These are phyloP conservation scores for Podarcis raffonei DNA, from an alignment of 2,113 vertebrate genomes.

Conservation along the genomic window DNA sequence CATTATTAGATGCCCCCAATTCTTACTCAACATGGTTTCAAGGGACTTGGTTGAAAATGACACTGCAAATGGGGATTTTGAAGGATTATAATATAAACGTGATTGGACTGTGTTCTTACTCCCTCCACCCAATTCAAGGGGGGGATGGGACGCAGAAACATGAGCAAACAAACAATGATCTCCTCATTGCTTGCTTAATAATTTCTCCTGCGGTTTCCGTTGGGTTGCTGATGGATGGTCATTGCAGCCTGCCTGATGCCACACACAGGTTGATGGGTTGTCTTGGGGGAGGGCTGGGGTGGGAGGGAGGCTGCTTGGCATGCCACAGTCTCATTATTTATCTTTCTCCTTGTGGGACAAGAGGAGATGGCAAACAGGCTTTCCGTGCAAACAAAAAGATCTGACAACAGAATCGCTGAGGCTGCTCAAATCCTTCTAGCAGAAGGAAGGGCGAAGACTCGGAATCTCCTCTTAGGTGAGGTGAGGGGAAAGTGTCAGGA, in stretches of 20 bases:
- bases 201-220: neutral
- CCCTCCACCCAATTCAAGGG: neutral
- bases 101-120: neutral
- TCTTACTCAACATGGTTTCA: neutral
- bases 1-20: too few species aligned
- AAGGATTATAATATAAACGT: neutral
- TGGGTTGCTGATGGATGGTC: neutral
- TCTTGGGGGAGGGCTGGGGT: neutral
- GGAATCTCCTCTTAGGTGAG: neutral
- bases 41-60: neutral
- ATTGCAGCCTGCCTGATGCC: neutral
- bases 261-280: neutral
- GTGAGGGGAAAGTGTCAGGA: neutral
- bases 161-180: neutral
- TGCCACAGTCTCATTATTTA: neutral
- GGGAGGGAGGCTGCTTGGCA: neutral
- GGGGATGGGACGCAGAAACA: neutral
- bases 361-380: too few species aligned
- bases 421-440: neutral
- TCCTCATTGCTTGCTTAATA: neutral
- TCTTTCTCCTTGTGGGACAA: neutral
- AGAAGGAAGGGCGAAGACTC: neutral
- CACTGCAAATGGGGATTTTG: neutral
- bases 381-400: neutral
- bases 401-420: neutral